Conservation (phyloP, 2,888 invertebrate genomes). For the Agrochola circellaris region DNA sequence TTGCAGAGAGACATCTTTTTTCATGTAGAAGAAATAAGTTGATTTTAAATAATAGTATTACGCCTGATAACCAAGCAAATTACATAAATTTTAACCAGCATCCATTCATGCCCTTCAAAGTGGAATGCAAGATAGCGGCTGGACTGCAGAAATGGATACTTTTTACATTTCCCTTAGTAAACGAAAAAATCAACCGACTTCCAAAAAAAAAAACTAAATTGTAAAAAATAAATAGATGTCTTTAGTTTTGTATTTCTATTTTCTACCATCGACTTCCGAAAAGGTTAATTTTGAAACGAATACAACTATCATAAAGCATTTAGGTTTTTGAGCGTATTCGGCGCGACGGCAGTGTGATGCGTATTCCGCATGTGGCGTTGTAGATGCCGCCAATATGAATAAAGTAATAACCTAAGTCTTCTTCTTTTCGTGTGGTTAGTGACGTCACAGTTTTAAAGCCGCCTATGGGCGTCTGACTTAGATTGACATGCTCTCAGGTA, state of each 20-base stretch:
- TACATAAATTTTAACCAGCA: not conserved
- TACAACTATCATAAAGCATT: not conserved
- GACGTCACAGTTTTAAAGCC: no score
- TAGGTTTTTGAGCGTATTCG: not conserved
- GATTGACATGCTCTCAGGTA: no score
- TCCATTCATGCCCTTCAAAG: not conserved
- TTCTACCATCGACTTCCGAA: no score
- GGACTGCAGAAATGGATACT: no score
- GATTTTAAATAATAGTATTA: no score
- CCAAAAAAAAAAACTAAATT: no score
- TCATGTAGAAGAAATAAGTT: not conserved
- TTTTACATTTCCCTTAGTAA: no score
- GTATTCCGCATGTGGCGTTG: not conserved
- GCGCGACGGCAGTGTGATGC: not conserved
- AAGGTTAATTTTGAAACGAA: no score
- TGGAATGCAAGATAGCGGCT: not conserved
- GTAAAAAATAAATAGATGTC: rapidly evolving
- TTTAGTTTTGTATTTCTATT: no score
- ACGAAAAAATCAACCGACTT: no score
- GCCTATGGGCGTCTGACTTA: no score
- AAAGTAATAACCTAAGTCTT: not conserved
- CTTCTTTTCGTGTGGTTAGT: no score
- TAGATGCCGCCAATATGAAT: not conserved
- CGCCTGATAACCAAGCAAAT: not conserved
- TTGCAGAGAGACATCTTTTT: not conserved